Evolutionary conservation across 2,113 vertebrate species (phyloP).

Genomic region (Aegotheles bennettii): DNA sequence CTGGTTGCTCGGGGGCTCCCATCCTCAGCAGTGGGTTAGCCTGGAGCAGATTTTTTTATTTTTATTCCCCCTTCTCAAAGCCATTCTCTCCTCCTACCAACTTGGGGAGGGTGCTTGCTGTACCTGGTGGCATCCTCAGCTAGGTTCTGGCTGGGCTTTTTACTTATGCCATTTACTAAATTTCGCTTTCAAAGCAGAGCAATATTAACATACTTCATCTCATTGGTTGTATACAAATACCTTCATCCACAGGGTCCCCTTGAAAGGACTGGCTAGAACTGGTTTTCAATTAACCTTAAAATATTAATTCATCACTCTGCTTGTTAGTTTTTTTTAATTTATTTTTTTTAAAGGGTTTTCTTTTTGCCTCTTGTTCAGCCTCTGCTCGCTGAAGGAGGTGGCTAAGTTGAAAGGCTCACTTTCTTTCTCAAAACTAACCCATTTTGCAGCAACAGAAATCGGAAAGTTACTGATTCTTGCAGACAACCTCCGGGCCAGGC

Average conservation of each 20-base stretch:
- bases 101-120: not conserved
- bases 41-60: not conserved
- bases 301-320: not conserved
- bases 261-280: not conserved
- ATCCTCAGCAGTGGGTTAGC: not conserved
- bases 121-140: not conserved
- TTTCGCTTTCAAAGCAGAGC: not conserved
- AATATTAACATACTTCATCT: not conserved
- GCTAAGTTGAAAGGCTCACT: not conserved
- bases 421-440: not conserved
- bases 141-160: not conserved
- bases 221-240: not conserved
- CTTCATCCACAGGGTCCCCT: fast-evolving
- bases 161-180: not conserved
- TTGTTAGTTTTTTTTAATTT: too few relatives aligned
- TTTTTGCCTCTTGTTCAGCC: not conserved
- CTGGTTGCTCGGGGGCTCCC: not conserved
- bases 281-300: not conserved
- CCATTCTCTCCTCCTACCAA: not conserved
- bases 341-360: not conserved
- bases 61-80: not conserved
- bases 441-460: not conserved
- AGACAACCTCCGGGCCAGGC: not conserved
- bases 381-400: not conserved
- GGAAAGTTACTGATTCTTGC: not conserved